Evolutionary conservation across 2,888 invertebrate species (phyloP).

Genomic region (Mechanitis messenoides): DNA sequence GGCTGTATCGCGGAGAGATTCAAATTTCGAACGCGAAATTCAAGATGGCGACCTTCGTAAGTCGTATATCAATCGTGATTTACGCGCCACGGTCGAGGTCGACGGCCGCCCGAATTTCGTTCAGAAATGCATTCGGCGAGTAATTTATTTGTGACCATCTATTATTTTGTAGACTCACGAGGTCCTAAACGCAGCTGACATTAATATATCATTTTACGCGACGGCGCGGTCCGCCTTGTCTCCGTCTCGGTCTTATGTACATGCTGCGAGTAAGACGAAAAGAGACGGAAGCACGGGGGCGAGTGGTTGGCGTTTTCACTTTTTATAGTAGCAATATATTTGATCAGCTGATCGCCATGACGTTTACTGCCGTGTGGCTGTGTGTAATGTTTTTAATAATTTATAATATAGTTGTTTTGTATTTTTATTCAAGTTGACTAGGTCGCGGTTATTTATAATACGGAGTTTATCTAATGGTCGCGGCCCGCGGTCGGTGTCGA

Average conservation of each 20-base stretch:
- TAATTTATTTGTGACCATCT: constrained; percentile 77
- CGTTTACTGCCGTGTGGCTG: constrained; percentile 66
- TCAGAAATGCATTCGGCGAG: constrained; percentile 72
- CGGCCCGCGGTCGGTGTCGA: constrained; percentile 32
- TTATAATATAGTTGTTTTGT: constrained; percentile 64
- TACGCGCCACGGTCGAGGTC: constrained; percentile 72
- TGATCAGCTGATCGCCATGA: constrained; percentile 76
- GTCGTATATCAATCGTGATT: constrained; percentile 73
- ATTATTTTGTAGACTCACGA: constrained; percentile 76
- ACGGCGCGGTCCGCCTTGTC: constrained; percentile 49
- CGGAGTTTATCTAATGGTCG: constrained; percentile 57
- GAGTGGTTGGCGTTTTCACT: constrained; percentile 74
- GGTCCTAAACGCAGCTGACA: constrained; percentile 77
- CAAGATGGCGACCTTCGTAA: constrained; percentile 75
- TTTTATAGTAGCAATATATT: constrained; percentile 77
- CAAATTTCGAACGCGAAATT: constrained; percentile 69
- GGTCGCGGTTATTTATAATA: constrained; percentile 70
- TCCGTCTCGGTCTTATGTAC: constrained; percentile 43
- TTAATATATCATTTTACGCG: constrained; percentile 76
- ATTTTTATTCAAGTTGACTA: constrained; percentile 63
- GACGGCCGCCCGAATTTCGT: constrained; percentile 74
- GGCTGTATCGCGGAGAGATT: constrained; percentile 63
- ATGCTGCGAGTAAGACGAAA: constrained; percentile 33
- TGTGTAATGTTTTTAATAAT: constrained; percentile 73
- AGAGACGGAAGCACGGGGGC: constrained; percentile 50